phyloP scores from a whole-genome alignment of 2,888 invertebrate genomes.

The Fissipunctia ypsillon region DNA sequence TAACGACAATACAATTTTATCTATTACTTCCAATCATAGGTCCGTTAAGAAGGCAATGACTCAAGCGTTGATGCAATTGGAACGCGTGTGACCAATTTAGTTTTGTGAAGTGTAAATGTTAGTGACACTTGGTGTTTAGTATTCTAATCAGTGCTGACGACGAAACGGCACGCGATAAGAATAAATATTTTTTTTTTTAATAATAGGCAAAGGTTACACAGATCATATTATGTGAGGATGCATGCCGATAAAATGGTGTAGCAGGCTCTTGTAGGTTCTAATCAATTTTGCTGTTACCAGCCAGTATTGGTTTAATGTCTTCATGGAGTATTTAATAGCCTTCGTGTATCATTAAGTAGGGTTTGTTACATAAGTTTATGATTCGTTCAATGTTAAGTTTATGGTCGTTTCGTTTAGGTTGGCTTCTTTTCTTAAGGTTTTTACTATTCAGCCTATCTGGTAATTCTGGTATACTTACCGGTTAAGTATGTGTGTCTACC shows the following conservation, averaged over 20 bases:
- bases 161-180: slow-evolving; percentile 58
- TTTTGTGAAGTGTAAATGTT: slow-evolving; percentile 56
- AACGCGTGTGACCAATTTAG: slow-evolving; percentile 60
- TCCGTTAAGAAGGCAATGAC: slow-evolving; percentile 60
- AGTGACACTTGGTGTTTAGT: slow-evolving; percentile 62
- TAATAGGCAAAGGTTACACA: slow-evolving; percentile 30
- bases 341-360: too few species aligned
- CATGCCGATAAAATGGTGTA: slow-evolving; percentile 31
- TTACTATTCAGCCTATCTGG: too few species aligned
- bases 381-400: too few species aligned
- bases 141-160: slow-evolving; percentile 63
- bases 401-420: too few species aligned
- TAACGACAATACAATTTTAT: slow-evolving; percentile 41
- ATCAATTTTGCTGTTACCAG: slow-evolving; percentile 4
- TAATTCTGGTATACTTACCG: too few species aligned
- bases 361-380: too few species aligned
- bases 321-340: not conserved
- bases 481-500: too few species aligned
- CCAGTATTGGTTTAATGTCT: slow-evolving; percentile 27
- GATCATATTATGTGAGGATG: slow-evolving; percentile 21
- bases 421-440: too few species aligned
- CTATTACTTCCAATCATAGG: slow-evolving; percentile 61
- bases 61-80: slow-evolving; percentile 62
- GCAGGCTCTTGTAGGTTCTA: not conserved
- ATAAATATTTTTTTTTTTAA: slow-evolving; percentile 46